Evolutionary conservation across 35 echinoderm and acorn worm species (phyloP).

Genomic region (Apostichopus parvimensis): DNA sequence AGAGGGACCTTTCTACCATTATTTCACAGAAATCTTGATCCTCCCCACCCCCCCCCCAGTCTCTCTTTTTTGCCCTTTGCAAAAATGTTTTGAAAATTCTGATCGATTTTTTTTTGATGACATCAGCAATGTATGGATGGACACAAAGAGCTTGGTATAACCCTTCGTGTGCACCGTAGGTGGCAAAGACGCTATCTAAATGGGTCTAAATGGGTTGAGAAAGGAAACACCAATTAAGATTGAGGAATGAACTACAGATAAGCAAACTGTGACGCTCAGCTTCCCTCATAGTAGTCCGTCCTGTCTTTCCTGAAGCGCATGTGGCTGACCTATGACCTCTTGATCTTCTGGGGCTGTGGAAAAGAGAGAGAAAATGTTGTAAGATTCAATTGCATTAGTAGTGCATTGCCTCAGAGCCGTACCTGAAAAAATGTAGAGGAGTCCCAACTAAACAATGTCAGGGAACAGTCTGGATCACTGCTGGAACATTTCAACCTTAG

Average conservation of each 20-base stretch:
- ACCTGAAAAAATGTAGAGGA: too few species aligned
- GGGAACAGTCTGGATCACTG: too few species aligned
- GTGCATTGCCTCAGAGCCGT: not conserved
- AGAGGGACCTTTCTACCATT: too few species aligned
- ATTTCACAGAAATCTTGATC: too few species aligned
- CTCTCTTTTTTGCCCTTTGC: too few species aligned
- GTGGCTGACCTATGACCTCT: conserved; percentile 69
- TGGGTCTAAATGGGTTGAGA: not conserved
- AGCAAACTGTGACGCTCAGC: not conserved
- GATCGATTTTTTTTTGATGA: not conserved
- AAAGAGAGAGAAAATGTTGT: not conserved
- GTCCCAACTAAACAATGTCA: too few species aligned
- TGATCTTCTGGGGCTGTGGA: conserved; percentile 57
- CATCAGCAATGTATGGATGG: not conserved
- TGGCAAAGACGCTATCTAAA: not conserved
- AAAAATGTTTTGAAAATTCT: too few species aligned
- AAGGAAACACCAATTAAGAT: not conserved
- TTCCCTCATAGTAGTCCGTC: conserved; percentile 54
- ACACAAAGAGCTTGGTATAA: not conserved
- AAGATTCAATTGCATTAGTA: not conserved
- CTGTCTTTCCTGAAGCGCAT: conserved; percentile 60
- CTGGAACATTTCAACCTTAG: too few species aligned
- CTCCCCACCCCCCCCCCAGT: too few species aligned
- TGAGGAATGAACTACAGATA: not conserved
- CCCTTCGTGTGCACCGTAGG: not conserved